Percentiles rank a stretch among this genome's conserved stretches.
Evolutionary conservation across 2,888 invertebrate genomes (phyloP).

Genomic region (Latrodectus elegans): DNA sequence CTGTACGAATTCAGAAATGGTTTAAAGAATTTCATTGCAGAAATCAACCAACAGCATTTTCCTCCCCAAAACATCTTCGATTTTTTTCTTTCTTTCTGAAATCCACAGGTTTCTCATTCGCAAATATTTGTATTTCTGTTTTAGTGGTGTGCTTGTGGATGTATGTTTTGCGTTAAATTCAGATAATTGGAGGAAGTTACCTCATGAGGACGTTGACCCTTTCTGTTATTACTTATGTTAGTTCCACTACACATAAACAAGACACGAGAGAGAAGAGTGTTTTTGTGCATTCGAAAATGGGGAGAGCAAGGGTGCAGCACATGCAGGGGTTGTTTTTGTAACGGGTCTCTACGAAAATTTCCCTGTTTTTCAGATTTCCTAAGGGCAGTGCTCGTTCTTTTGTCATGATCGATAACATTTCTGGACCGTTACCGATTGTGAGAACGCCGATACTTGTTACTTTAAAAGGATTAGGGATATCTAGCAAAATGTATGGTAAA

Average conservation of each 20-base stretch:
- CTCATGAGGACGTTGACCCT: slow-evolving; percentile 37
- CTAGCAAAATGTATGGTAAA: too few species aligned
- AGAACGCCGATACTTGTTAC: background rate
- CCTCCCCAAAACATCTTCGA: too few species aligned
- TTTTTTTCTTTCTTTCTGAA: background rate
- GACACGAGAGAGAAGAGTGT: slow-evolving; percentile 18
- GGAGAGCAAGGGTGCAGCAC: slow-evolving; percentile 3
- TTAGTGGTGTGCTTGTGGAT: background rate
- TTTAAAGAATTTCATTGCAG: too few species aligned
- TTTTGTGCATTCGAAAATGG: background rate
- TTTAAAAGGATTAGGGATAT: background rate
- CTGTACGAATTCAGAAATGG: too few species aligned
- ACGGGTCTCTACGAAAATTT: slow-evolving; percentile 16
- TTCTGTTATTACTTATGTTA: slow-evolving; percentile 35
- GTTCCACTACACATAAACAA: slow-evolving; percentile 35
- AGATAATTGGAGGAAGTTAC: slow-evolving; percentile 52
- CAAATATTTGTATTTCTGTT: slow-evolving; percentile 32
- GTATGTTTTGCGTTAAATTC: slow-evolving; percentile 19
- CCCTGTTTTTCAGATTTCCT: background rate
- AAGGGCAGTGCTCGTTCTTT: background rate
- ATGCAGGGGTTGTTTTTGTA: slow-evolving; percentile 27
- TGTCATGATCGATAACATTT: background rate
- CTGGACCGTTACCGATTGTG: background rate
- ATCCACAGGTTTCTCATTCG: slow-evolving; percentile 3
- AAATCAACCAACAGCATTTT: too few species aligned